phyloP scores from a whole-genome alignment of 2,113 vertebrate genomes.

The Paradoxurus hermaphroditus region DNA sequence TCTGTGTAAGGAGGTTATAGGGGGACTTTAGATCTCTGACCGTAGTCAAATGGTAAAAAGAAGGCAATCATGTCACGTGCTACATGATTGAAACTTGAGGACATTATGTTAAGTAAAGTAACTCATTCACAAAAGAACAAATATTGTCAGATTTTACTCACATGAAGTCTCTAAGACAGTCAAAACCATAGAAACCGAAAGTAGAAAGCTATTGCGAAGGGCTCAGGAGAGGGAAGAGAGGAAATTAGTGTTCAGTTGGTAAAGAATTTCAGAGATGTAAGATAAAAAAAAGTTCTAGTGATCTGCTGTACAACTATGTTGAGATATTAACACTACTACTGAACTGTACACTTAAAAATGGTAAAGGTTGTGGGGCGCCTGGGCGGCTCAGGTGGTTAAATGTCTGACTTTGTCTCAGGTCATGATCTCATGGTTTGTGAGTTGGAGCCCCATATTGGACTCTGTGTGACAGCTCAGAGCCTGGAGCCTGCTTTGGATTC shows the following conservation, averaged over 20 bases:
- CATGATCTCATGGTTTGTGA: no score
- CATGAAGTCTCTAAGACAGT: neutral
- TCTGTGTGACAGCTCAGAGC: no score
- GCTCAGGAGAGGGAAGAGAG: neutral
- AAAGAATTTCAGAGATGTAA: neutral
- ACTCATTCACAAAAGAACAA: neutral
- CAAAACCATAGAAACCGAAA: neutral
- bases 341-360: neutral
- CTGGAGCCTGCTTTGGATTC: no score
- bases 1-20: neutral
- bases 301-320: neutral
- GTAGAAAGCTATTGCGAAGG: neutral
- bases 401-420: no score
- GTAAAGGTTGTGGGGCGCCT: no score
- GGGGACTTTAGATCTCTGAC: neutral
- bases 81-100: neutral
- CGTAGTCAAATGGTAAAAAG: neutral
- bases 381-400: no score
- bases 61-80: neutral
- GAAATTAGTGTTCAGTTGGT: neutral
- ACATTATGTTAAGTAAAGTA: neutral
- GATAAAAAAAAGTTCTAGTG: neutral
- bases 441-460: no score
- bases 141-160: neutral
- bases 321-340: neutral